Conservation (phyloP, 2,113 vertebrate species). For the Oryzias celebensis region DNA sequence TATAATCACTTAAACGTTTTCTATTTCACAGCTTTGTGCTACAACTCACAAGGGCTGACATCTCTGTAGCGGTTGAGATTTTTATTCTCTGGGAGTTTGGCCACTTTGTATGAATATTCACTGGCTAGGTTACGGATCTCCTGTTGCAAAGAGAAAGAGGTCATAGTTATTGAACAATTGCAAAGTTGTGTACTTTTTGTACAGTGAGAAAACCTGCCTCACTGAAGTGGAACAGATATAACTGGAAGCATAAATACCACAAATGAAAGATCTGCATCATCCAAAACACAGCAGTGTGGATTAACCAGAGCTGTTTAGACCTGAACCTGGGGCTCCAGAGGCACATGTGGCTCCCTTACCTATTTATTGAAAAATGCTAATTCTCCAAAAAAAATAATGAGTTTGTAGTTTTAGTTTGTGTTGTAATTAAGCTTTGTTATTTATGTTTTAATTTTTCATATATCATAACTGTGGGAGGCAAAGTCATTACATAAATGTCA, state of each 20-base stretch:
- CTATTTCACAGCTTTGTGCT: neutral
- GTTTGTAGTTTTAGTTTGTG: no score
- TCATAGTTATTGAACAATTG: conserved; percentile 1
- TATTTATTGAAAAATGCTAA: no score
- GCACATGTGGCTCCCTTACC: no score
- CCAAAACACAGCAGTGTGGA: neutral
- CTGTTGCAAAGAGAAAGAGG: conserved; percentile 73
- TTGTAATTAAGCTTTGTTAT: no score
- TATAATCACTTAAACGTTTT: rapidly evolving
- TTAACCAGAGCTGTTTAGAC: no score
- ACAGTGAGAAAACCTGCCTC: neutral
- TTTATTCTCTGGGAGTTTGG: conserved; percentile 91
- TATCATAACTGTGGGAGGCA: no score
- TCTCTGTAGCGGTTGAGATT: conserved; percentile 98
- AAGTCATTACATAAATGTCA: no score
- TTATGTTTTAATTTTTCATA: no score
- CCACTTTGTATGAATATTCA: conserved; percentile 90
- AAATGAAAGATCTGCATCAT: neutral
- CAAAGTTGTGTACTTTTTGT: neutral
- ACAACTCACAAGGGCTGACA: conserved; percentile 95
- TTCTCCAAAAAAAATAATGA: no score
- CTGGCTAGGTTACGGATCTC: conserved; percentile 92
- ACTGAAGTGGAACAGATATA: neutral
- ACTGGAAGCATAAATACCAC: neutral
- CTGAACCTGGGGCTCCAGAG: no score